Evolutionary conservation across 2,113 vertebrate genomes (phyloP), one percentile per base, ranked within the genome.

Genomic region (Ibidorhyncha struthersii): DNA sequence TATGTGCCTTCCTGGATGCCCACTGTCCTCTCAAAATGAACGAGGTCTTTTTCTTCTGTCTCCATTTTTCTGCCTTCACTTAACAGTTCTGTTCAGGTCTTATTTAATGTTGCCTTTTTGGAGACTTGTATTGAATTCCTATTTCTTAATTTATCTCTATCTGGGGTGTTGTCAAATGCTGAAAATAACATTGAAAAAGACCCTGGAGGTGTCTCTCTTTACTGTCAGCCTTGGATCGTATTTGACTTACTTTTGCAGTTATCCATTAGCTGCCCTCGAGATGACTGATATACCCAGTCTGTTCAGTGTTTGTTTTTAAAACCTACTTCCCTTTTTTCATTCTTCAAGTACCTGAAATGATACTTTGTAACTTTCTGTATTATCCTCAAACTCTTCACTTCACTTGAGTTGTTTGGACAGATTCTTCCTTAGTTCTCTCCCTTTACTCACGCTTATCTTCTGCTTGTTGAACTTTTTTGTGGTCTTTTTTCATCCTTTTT

Each of bases 91-190:
- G 6, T 65, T 71, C 14, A 32, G 32, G 67, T 86, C 17, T 27
- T 76, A 9, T 4, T 29, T 41, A 50, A 49, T 0, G 0, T 23
- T 55, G 12, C 23, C 20, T 61, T 89, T 73, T 63, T 72, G 29
- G 38, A 78, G n/a, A 29, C 29, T 49, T 62, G 8, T 12, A 41
- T 56, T 40, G 22, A 40, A 41, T 77, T 96, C 34, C 49, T 50
- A 1, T 80, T 71, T 50, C 22, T 23, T 23, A 82, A 1, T 72
- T 82, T 27, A 30, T 45, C 29, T 30, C 16, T 36, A 0, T 52
- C 41, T 59, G 0, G 1, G 56, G 7, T 79, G 10, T 49, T 91
- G n/a, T 61, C 29, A 73, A 21, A 53, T 73, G 12, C 76, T 93
- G 53, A 83, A 80, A 94, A 80, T 30, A 67, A 45, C 49, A n/a